A percentile compares a stretch with the other conserved stretches of the same genome.
Conservation (phyloP, 2,797 vertebrate species). For the Cottoperca gobio region DNA sequence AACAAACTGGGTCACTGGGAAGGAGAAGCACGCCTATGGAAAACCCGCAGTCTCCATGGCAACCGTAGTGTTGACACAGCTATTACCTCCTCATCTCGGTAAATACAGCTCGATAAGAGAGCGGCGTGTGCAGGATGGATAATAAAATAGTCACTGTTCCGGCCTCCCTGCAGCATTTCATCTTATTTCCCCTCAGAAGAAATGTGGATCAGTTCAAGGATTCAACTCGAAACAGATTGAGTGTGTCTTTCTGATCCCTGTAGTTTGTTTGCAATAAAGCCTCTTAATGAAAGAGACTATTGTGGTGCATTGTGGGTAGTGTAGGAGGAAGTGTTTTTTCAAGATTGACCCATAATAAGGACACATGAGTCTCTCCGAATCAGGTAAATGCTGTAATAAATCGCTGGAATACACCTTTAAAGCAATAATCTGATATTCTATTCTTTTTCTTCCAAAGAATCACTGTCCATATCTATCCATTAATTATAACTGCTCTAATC, state of each 20-base stretch:
- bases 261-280: background rate
- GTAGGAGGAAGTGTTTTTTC: too few relatives aligned
- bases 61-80: slow-evolving; percentile 79
- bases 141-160: slow-evolving; percentile 46
- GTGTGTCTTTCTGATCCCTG: background rate
- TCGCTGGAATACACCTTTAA: too few relatives aligned
- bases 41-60: slow-evolving; percentile 70
- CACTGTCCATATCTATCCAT: too few relatives aligned
- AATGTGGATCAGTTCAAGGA: slow-evolving; percentile 18
- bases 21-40: slow-evolving; percentile 60
- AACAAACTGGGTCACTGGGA: slow-evolving; percentile 78
- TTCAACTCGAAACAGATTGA: background rate
- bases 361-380: too few relatives aligned
- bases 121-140: slow-evolving; percentile 24
- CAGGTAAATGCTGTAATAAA: too few relatives aligned
- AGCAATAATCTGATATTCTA: too few relatives aligned
- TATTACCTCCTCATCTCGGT: slow-evolving; percentile 62
- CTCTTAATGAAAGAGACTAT: too few relatives aligned
- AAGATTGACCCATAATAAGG: too few relatives aligned
- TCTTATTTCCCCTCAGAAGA: slow-evolving; percentile 8
- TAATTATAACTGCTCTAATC: too few relatives aligned
- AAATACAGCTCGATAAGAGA: slow-evolving; percentile 63
- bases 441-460: too few relatives aligned
- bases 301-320: too few relatives aligned
- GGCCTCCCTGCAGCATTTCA: slow-evolving; percentile 18